Evolutionary conservation across 2,113 vertebrate species (phyloP), one percentile per base, ranked within the genome.

Genomic region (Semnornis frantzii): DNA sequence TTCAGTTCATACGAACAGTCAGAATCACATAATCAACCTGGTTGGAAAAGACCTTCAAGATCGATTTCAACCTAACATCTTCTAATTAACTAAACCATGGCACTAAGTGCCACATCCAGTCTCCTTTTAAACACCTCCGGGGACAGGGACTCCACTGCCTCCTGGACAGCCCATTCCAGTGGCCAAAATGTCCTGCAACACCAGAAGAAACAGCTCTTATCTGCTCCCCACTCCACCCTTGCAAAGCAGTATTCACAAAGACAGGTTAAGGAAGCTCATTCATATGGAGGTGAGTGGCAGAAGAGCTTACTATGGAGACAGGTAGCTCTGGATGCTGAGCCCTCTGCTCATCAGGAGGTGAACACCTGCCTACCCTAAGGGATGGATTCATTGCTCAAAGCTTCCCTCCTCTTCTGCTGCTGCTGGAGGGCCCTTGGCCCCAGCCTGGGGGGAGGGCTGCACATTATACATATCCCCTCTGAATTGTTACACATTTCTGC

Each of bases 401-500:
- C 52, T 95, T 55, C 80, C 87, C 79, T 82, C 86, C 74, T 89
- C 66, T 80, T 57, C 58, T 9, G 0, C 71, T 13, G 34, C 68
- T 87, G 34, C 68, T 87, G 90, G 58, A 89, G 79, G 76, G 87
- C 92, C 60, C 93, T 28, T 2, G 0, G 74, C 69, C 79, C 59
- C 93, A 94, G 76, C 72, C 77, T 19, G 27, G 73, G 65, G 86
- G 86, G 88, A 71, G 82, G 89, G 60, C 83, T 78, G 57, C 69
- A 42, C 86, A 3, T 82, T 39, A n/a, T 83, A 90, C 94, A 92
- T 68, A 33, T 87, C 95, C 94, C 90, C 11, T 8, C 92, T 90
- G 76, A 95, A 92, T 91, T 92, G 87, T 82, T 68, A 92, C 96
- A 95, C 69, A 9, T 92, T 97, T 97, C 93, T 97, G 96, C 97